phyloP scores from a whole-genome alignment of 2,888 invertebrate species.

The Tricholauxania praeusta region DNA sequence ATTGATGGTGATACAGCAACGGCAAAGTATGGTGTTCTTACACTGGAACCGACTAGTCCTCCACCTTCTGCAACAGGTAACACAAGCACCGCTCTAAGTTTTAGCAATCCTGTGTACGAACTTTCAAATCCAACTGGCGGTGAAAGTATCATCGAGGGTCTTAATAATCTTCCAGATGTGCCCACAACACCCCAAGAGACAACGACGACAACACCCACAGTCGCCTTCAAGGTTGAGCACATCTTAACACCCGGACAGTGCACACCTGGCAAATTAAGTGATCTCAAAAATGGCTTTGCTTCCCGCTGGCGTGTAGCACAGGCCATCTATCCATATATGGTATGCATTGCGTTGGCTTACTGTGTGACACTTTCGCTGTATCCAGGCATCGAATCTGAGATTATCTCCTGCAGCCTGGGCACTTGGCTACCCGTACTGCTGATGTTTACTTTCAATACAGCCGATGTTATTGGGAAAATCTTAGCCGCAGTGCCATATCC shows the following conservation, averaged over 20 bases:
- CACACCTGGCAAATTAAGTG: conserved; percentile 63
- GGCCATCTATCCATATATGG: conserved; percentile 90
- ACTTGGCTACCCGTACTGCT: conserved; percentile 93
- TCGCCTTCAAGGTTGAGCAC: conserved; percentile 68
- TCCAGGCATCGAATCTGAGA: conserved; percentile 91
- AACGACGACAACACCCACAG: conserved; percentile 59
- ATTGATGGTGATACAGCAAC: conserved; percentile 70
- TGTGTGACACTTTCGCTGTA: conserved; percentile 91
- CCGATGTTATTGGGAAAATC: conserved; percentile 83
- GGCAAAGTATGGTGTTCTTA: conserved; percentile 80
- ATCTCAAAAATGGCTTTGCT: conserved; percentile 65
- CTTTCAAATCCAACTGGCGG: conserved; percentile 75
- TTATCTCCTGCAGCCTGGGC: conserved; percentile 83
- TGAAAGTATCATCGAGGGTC: conserved; percentile 67
- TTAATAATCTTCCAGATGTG: conserved; percentile 63
- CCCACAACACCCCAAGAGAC: conserved; percentile 61
- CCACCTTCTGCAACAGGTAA: conserved; percentile 64
- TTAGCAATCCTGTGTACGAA: conserved; percentile 86
- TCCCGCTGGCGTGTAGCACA: conserved; percentile 85
- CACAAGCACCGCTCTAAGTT: conserved; percentile 79
- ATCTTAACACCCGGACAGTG: conserved; percentile 65
- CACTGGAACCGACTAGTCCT: conserved; percentile 80
- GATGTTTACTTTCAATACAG: conserved; percentile 89
- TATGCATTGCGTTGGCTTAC: conserved; percentile 88
- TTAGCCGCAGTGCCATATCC: conserved; percentile 84